phyloP scores from a whole-genome alignment of 2,797 vertebrate species.

The Platalea minor region DNA sequence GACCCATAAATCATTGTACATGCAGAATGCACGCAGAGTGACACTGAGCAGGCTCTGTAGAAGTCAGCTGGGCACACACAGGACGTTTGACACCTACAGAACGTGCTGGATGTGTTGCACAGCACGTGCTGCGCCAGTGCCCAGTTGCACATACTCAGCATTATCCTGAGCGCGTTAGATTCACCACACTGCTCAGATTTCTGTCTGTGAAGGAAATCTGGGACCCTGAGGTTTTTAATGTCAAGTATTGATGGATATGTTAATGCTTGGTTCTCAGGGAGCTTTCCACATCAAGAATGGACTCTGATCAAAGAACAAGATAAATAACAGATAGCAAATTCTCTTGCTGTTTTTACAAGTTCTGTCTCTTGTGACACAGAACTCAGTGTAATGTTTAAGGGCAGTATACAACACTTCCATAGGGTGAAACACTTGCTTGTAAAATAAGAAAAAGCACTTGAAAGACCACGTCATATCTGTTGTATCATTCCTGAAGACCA shows the following conservation, averaged over 20 bases:
- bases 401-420: neutral
- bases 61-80: neutral
- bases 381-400: neutral
- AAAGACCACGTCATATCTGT: neutral
- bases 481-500: neutral
- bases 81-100: neutral
- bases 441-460: neutral
- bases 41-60: neutral
- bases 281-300: neutral
- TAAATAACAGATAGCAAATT: neutral
- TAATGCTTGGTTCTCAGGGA: neutral
- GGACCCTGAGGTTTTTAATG: neutral
- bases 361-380: neutral
- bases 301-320: neutral
- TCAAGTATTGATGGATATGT: neutral
- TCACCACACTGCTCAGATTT: neutral
- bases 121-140: fast-evolving
- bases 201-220: neutral
- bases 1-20: neutral
- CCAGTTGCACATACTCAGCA: neutral
- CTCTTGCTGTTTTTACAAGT: neutral
- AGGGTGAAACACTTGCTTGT: neutral
- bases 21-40: neutral
- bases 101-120: neutral
- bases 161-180: neutral